Base-by-base conservation (phyloP, 2,888 invertebrate genomes). In the Drosophila pseudotalamancana region DNA sequence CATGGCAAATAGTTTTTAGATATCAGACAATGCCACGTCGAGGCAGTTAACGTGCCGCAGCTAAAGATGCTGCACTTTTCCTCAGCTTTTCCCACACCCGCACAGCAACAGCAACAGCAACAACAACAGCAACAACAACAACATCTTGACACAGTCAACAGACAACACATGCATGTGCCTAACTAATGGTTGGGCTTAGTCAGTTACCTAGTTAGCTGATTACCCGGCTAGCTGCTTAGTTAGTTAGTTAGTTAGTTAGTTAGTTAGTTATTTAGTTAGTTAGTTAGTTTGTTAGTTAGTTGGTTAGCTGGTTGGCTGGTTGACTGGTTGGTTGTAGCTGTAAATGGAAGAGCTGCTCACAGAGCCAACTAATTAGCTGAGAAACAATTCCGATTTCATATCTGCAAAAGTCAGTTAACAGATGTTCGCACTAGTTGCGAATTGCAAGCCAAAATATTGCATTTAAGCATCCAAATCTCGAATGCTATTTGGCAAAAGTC, bases 21-120 rank as follows among this genome's bases (percentile, higher is more conserved):
- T 62, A 53, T 34, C 45, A 78, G 69, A 85, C 80, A 85, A 80
- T 79, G 84, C 57, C 61, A 71, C 46, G 25, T 23, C 65, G 63
- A 51, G 49, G 37, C 55, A 29, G 46, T 32, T 21, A 34, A 46
- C 46, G 46, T 46, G 46, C 14, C 23, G 48, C 48, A 8, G 9
- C 12, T n/a, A 39, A 64, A 84, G 85, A 77, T 81, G 84, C 64
- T 67, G 77, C 84, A 77, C 82, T 77, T 80, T 72, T 84, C 54
- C 66, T 70, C 66, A 73, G 37, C 70, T 59, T 77, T 84, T 79
- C 61, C 77, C 77, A 67, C 82, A 71, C 67, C 49, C 72, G 49
- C 50, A 34, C 23, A 23, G 31, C 39, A 6, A 6, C 6, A 12
- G 8, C 42, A 25, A 1, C 40, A 40, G 18, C 31, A 3, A 12